Evolutionary conservation across 2,797 vertebrate genomes (phyloP), one percentile per base, ranked within the genome.

Genomic region (Cynopterus sphinx): DNA sequence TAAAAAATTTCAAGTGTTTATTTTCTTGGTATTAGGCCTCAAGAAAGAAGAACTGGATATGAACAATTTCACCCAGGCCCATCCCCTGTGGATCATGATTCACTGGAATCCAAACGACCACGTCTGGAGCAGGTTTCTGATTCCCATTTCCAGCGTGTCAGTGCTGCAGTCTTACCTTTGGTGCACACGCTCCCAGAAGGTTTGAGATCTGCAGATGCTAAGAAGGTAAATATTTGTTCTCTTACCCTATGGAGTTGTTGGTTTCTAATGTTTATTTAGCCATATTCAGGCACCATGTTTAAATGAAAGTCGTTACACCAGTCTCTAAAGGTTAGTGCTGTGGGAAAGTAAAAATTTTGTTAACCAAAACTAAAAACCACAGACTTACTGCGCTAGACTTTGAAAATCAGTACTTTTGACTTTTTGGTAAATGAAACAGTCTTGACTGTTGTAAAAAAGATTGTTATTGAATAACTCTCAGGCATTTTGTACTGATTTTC

Each of bases 31-130:
- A 16, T 49, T 97, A 99, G 99, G 98, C 99, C 99, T 97, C 99
- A 99, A 82, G 99, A 99, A 98, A 99, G 99, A 98, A 99, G 99
- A 96, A 99, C 99, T 98, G 99, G 98, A 94, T 99, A 99, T 96
- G 99, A 99, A 41, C 99, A 99, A 96, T 99, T 99, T 97, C 99
- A 99, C 97, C 98, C 99, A 53, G 96, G 99, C 92, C 97, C 99
- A 19, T 97, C 98, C 79, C 99, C 99, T 92, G 79, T 98, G 31
- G 99, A 99, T 75, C 99, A 99, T 83, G 99, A 99, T 71, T 98
- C 98, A 51, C 93, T 99, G 98, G 99, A 99, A 61, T 97, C 99
- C 9, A 99, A 99, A 98, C 98, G 99, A 75, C 99, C 99, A 51
- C 99, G 99, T 91, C 98, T 99, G 96, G 99, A 99, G 36, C 99